A percentile compares a stretch with the other conserved stretches of the same genome.
phyloP scores from a whole-genome alignment of 2,888 invertebrate species.

The Polymixis lichenea region DNA sequence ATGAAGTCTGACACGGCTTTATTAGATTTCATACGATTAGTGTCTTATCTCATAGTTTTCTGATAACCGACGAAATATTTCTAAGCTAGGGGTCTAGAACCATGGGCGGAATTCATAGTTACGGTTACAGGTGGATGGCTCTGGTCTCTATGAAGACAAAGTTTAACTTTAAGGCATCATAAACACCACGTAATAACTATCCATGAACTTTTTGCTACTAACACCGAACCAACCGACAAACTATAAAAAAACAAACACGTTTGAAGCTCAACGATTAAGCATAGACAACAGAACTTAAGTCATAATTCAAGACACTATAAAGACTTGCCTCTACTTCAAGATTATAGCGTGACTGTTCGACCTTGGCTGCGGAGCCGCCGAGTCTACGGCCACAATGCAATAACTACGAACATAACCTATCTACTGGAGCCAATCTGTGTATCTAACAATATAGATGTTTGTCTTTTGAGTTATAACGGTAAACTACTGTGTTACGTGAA shows the following conservation, averaged over 20 bases:
- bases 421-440: slow-evolving; percentile 49
- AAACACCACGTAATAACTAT: not conserved
- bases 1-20: not conserved
- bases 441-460: slow-evolving; percentile 52
- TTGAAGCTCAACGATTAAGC: slow-evolving; percentile 27
- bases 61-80: no score
- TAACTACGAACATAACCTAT: slow-evolving; percentile 47
- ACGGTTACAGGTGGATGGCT: no score
- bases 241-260: slow-evolving; percentile 43
- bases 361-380: slow-evolving; percentile 64
- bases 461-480: slow-evolving; percentile 38
- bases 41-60: not conserved
- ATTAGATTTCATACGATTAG: not conserved
- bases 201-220: not conserved
- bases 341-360: slow-evolving; percentile 61
- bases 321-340: slow-evolving; percentile 34
- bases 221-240: slow-evolving; percentile 16
- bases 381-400: slow-evolving; percentile 56
- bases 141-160: not conserved
- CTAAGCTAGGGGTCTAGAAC: no score
- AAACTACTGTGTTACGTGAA: slow-evolving; percentile 33
- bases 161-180: not conserved
- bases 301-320: slow-evolving; percentile 41
- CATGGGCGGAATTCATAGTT: no score
- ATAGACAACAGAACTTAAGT: slow-evolving; percentile 43